Percentiles rank a stretch among this genome's conserved stretches.
Evolutionary conservation across 2,797 vertebrate species (phyloP).

Genomic region (Borostomias antarcticus): DNA sequence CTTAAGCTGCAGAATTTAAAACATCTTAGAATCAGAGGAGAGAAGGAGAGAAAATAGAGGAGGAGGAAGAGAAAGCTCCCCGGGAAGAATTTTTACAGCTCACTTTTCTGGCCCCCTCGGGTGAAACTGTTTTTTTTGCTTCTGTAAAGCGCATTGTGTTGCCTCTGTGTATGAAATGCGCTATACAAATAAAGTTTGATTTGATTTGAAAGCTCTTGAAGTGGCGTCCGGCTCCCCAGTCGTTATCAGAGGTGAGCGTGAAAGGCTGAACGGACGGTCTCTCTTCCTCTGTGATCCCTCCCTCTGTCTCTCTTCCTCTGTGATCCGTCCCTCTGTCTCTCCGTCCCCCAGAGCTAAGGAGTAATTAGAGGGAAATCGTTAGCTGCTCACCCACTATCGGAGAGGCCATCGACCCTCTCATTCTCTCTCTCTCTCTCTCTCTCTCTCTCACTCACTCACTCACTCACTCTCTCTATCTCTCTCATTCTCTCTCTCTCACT

Average conservation of each 20-base stretch:
- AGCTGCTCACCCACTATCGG: constrained; percentile 54
- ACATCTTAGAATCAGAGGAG: background rate
- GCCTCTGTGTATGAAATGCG: too few relatives aligned
- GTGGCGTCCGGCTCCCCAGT: constrained; percentile 53
- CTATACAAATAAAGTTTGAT: too few relatives aligned
- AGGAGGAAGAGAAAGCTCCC: constrained; percentile 35
- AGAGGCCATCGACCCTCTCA: too few relatives aligned
- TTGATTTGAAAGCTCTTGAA: too few relatives aligned
- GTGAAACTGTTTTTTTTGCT: too few relatives aligned
- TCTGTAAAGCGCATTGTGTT: too few relatives aligned
- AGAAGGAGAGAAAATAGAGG: background rate
- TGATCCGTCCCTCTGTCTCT: constrained; percentile 34
- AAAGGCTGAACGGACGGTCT: constrained; percentile 60
- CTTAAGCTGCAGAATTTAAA: background rate
- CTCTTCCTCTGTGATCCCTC: constrained; percentile 26
- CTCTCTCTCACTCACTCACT: background rate
- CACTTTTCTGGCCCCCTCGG: too few relatives aligned
- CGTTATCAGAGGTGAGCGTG: constrained; percentile 65
- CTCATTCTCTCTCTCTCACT: background rate
- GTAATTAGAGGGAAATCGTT: constrained; percentile 75
- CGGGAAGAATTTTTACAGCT: too few relatives aligned
- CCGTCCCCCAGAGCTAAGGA: constrained; percentile 46
- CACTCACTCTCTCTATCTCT: too few relatives aligned
- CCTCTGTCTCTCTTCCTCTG: constrained; percentile 34
- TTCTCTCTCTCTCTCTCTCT: too few relatives aligned